Conservation (phyloP, 2,797 vertebrate species). For the Halcyon leucocephala region DNA sequence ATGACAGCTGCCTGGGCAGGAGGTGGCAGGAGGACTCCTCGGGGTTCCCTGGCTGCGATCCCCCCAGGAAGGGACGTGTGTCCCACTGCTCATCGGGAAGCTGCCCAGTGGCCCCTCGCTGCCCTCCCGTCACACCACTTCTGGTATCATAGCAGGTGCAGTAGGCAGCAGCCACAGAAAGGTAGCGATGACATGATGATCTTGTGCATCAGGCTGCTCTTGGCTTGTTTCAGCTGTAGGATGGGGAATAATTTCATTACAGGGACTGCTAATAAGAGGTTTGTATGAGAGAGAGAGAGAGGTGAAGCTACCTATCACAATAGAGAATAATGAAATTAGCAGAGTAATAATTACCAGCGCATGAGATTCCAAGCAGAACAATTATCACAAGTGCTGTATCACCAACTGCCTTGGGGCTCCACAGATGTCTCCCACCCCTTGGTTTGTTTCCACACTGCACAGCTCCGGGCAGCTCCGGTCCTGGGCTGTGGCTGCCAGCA, state of each 20-base stretch:
- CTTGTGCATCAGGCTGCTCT: not conserved
- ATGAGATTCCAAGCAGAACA: constrained; percentile 38
- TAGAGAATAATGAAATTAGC: constrained; percentile 33
- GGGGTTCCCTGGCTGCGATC: accelerated
- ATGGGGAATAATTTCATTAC: not conserved
- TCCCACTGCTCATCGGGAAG: accelerated
- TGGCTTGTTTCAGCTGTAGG: not conserved
- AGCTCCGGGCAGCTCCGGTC: accelerated
- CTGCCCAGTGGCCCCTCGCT: not conserved
- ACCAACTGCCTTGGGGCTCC: not conserved
- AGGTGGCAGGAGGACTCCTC: not conserved
- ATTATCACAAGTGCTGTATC: constrained; percentile 1
- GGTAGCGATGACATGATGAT: not conserved
- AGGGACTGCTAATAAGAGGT: constrained; percentile 36
- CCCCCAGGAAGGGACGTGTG: accelerated
- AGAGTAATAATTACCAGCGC: constrained; percentile 55
- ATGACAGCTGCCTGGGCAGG: not conserved
- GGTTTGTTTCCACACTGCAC: not conserved
- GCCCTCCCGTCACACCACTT: not conserved
- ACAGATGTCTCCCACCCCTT: not conserved
- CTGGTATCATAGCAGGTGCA: not conserved
- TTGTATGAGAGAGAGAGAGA: not conserved
- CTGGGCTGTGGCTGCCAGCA: not conserved
- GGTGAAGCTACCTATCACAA: constrained; percentile 66
- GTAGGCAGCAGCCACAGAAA: not conserved